Base-by-base conservation (phyloP, 92 coral and sea anemone genomes). In the Palythoa heliodiscus region DNA sequence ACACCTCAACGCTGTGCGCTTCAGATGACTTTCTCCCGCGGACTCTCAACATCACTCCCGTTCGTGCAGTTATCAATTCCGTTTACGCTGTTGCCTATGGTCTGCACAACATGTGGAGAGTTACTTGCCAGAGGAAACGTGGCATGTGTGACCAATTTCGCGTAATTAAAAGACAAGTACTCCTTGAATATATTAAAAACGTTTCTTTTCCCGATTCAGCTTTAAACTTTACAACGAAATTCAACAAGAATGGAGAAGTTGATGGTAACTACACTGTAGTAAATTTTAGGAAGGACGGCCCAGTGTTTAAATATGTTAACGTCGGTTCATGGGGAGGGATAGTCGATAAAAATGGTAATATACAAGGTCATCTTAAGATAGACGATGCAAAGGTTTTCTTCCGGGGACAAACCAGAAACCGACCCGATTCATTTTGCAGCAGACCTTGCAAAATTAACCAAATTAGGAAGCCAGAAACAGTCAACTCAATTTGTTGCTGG, bases 161-260 rank as follows among this genome's bases (percentile, higher is more conserved):
- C 38, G 63, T 35, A 0, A 20, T 88, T 67, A n/a, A 66, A 48
- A 70, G 91, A 71, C 69, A 86, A 64, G 5, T 84, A 16, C 88
- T 88, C 16, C 91, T 60, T 14, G 54, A 83, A 14, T 88, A 38
- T 48, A 78, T 88, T 52, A 83, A 83, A 75, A 88, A 88, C 40
- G 87, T 88, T 43, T 70, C 85, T 7, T 88, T 88, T 60, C 88
- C 88, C 4, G 91, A 88, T 71, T 83, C 91, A 58, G 82, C 91
- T 5, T 84, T 76, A 22, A 71, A 78, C 7, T 69, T 83, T 77
- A 82, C 91, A n/a, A 38, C 84, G 47, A 83, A 60, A 60, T 88
- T 88, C 66, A 78, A 88, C 60, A 77, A 71, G 64, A 76, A 88
- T 15, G 86, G 86, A 53, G 91, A 88, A 43, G 91, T 88, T 13